phyloP scores from a whole-genome alignment of 2,797 vertebrate genomes.

The Ctenopoma kingsleyae region DNA sequence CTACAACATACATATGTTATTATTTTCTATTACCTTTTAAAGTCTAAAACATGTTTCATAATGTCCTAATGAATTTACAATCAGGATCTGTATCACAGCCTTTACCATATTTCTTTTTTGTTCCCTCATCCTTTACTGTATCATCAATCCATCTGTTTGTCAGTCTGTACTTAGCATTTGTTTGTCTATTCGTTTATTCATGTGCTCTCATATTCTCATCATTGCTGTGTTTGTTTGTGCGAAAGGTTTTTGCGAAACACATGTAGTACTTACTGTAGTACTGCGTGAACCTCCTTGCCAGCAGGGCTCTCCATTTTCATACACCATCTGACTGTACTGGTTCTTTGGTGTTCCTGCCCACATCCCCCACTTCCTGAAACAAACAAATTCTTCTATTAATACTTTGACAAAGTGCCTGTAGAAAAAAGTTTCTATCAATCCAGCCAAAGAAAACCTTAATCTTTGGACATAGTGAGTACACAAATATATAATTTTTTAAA shows the following conservation, averaged over 20 bases:
- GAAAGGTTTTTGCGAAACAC: constrained; percentile 1
- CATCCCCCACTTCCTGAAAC: constrained; percentile 77
- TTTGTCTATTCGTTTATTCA: constrained; percentile 37
- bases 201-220: neutral
- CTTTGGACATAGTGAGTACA: constrained; percentile 5
- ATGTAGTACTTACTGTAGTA: constrained; percentile 63
- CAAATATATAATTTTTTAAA: constrained; percentile 9
- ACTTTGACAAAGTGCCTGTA: neutral
- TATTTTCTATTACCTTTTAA: neutral
- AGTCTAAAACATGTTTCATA: neutral
- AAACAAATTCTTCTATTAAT: neutral
- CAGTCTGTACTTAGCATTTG: constrained; percentile 34
- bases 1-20: neutral
- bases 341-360: constrained; percentile 73
- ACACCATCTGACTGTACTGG: constrained; percentile 77
- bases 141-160: constrained; percentile 36
- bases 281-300: constrained; percentile 77
- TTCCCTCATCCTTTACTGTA: neutral
- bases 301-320: constrained; percentile 76
- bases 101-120: constrained; percentile 4
- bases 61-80: constrained; percentile 16
- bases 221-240: neutral
- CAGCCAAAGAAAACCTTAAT: constrained; percentile 12
- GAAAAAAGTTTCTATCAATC: constrained; percentile 12
- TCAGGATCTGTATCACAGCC: constrained; percentile 12